Base-by-base conservation (phyloP, 2,113 vertebrate genomes). In the Atlantisia rogersi region DNA sequence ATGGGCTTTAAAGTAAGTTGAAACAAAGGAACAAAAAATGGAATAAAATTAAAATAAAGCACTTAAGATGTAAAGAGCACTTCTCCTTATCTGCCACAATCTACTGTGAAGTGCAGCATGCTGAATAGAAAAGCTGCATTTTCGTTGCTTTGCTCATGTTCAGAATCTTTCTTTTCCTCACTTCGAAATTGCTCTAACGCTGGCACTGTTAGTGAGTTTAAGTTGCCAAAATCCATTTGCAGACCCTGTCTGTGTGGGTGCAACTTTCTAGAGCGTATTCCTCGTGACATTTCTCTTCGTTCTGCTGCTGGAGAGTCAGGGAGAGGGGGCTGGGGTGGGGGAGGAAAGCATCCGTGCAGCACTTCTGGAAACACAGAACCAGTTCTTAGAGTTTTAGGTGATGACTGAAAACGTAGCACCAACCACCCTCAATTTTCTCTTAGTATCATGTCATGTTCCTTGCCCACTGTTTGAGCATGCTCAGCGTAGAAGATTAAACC, bases 41-140 rank as follows among this genome's bases (percentile, higher is more conserved):
- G 24, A 68, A 94, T 55, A 67, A 85, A 91, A 63, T 29, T 5
- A 52, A 79, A 94, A 93, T 48, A 52, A 96, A 97, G 86, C 82
- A 69, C 42, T 88, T 94, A 84, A 39, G 10, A 53, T 32, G 67
- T 48, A 92, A 78, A 79, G 71, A 90, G 79, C 6, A 29, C 32
- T 73, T 82, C 14, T 42, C 59, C 35, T 55, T 73, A 55, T 53
- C 56, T 80, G 58, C 70, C 71, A 29, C 32, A 42, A 22, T 65
- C 73, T 93, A 2, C 60, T 9, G 6, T 63, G 19, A 79, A 91
- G 92, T 46, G 62, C 77, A 93, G 82, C 46, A 28, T 16, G n/a
- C 75, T 79, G 69, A 88, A 63, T 24, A 83, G 59, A 92, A 95
- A 62, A 82, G 42, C 35, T 81, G 50, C 42, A 46, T 50, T 90